phyloP scores from a whole-genome alignment of 2,797 vertebrate species.

The Myiotriccus ornatus region DNA sequence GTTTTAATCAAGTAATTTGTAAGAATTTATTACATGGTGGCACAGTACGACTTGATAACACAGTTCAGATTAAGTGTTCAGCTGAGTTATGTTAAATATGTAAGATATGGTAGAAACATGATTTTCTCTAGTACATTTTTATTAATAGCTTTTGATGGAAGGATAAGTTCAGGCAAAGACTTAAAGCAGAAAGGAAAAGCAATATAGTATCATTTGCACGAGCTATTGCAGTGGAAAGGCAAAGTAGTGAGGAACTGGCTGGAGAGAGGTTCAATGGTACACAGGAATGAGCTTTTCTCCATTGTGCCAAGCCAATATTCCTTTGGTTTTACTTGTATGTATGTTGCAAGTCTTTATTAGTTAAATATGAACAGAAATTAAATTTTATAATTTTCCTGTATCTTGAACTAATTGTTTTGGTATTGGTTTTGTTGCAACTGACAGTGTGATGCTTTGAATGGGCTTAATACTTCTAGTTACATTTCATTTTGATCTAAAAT shows the following conservation, averaged over 20 bases:
- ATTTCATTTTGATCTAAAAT: not conserved
- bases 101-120: conserved; percentile 1
- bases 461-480: not conserved
- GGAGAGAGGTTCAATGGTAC: not conserved
- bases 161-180: not conserved
- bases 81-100: not conserved
- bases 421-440: not conserved
- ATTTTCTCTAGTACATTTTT: not conserved
- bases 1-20: not conserved
- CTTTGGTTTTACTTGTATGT: not conserved
- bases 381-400: not conserved
- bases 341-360: not conserved
- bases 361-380: not conserved
- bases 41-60: not conserved
- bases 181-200: not conserved
- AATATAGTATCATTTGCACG: not conserved
- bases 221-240: not conserved
- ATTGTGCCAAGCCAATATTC: not conserved
- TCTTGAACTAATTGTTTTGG: not conserved
- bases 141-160: conserved; percentile 26
- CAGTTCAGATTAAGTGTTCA: not conserved
- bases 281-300: not conserved
- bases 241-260: not conserved
- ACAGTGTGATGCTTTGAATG: not conserved
- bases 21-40: not conserved